Base-by-base conservation (phyloP, 1,140 invertebrate species). In the Drosophila bipectinata region DNA sequence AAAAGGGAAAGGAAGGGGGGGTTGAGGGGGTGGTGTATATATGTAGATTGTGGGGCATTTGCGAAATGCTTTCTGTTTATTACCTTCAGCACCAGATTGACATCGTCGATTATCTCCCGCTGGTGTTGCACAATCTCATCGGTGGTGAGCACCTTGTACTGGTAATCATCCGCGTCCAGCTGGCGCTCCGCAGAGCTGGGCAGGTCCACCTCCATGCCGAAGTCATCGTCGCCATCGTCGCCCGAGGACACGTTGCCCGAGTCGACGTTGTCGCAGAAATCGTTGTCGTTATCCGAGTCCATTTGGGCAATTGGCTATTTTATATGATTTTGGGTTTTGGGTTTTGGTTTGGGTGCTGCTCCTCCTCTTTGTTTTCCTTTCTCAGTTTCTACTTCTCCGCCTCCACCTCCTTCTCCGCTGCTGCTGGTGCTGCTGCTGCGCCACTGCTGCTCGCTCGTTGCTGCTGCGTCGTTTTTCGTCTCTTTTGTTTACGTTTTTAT, bases 121-220 rank as follows among this genome's bases (percentile, higher is more conserved):
- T 99, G 99, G 93, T 98, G 97, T 92, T 98, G 96, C 56, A 99
- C 97, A 92, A 99, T 98, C 94, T 98, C 95, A 91, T 99, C 98
- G 24, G 98, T 98, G 39, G 97, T 97, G 51, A 99, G 93, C 63
- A 99, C 97, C 93, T 98, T 96, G 92, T 96, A 98, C 34, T 96
- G 96, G 94, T 98, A 99, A 74, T 98, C 97, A 77, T 99, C 97
- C 44, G 94, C 93, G 80, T 97, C 97, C 64, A 94, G 94, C 81
- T 96, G 95, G 88, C 95, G 94, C 92, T 97, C 96, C 12, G 80
- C 79, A 9, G 83, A 79, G 26, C 77, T 80, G 68, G 95, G 94
- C 68, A 95, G 94, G 91, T 98, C 97, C 83, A 96, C 95, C 93
- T 98, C 97, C 96, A 98, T 97, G 52, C 96, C 95, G 93, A 97